Evolutionary conservation across 2,888 invertebrate species (phyloP), one percentile per base, ranked within the genome.

Genomic region (Eupithecia subumbrata): DNA sequence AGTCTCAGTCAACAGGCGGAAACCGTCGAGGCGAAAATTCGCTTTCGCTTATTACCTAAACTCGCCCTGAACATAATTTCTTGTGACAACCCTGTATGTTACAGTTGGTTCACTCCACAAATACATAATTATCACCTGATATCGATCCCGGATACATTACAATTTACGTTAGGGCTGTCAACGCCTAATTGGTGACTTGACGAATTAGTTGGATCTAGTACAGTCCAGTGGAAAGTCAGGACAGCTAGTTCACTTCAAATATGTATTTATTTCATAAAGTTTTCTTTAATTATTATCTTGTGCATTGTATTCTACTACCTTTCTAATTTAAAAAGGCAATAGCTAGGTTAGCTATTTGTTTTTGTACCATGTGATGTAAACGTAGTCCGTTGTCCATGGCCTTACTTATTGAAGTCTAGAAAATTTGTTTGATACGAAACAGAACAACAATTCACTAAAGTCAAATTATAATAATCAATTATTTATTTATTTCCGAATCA

Each of bases 121-220:
- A 60, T 60, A 60, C 60, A 60, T 60, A n/a, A n/a, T n/a, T n/a
- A 60, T 60, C 60, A 60, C 64, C 64, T 64, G 64, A 64, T 64
- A 72, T 72, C 40, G 70, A 71, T 67, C 66, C 37, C 12, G 66
- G n/a, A 67, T 67, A 25, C 14, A 56, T 56, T 71, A 70, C 70
- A 67, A 43, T 71, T 37, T 43, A 56, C 74, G 72, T 67, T 67
- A 71, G 71, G 74, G 70, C 43, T 71, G 72, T 52, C 52, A 56
- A 25, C 37, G 30, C n/a, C 30, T 67, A 67, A 72, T 72, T 67
- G 52, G 48, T 40, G 37, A 66, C 40, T n/a, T 69, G 48, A 48
- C 34, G 48, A 25, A 69, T 48, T 48, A 30, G 30, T 25, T 45
- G 48, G 18, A 69, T 60, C 25, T 60, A 25, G 60, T 60, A 60